These are phyloP conservation scores for Sylvia borin DNA, from an alignment of 2,797 vertebrate species.

Conservation along the genomic window DNA sequence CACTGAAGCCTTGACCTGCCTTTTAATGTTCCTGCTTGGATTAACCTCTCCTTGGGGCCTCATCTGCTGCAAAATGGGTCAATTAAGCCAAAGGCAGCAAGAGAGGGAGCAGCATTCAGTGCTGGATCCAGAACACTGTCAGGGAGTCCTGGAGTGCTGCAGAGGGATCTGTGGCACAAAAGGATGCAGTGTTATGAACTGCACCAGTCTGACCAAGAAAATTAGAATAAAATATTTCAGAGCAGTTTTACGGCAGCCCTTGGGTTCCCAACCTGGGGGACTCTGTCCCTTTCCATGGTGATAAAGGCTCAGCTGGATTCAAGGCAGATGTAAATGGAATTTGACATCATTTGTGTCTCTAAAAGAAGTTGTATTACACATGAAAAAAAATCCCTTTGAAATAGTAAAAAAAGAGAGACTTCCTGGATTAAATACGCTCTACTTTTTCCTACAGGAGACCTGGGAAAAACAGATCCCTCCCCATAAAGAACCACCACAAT, in stretches of 20 bases:
- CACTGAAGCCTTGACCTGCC: not conserved
- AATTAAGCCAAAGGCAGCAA: constrained; percentile 3
- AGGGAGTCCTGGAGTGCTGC: not conserved
- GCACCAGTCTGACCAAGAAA: not conserved
- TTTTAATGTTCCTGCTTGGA: not conserved
- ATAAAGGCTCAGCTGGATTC: not conserved
- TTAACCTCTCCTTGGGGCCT: constrained; percentile 25
- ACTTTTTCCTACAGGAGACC: not conserved
- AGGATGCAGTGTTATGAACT: not conserved
- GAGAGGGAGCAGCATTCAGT: constrained; percentile 6
- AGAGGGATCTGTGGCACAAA: not conserved
- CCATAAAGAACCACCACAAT: not conserved
- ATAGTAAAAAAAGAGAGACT: not conserved
- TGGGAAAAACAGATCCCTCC: not conserved
- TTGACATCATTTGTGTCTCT: not conserved
- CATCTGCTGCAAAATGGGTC: constrained; percentile 12
- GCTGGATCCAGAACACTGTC: not conserved
- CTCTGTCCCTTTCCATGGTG: not conserved
- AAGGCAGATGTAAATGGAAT: not conserved
- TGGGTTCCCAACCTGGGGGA: not conserved
- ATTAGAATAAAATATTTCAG: not conserved
- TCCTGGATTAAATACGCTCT: not conserved
- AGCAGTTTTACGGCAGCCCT: not conserved
- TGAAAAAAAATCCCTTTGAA: not conserved
- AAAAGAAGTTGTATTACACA: not conserved